Evolutionary conservation across 1,140 invertebrate genomes (phyloP), one percentile per base, ranked within the genome.

Genomic region (Druon quercuslanigerum): DNA sequence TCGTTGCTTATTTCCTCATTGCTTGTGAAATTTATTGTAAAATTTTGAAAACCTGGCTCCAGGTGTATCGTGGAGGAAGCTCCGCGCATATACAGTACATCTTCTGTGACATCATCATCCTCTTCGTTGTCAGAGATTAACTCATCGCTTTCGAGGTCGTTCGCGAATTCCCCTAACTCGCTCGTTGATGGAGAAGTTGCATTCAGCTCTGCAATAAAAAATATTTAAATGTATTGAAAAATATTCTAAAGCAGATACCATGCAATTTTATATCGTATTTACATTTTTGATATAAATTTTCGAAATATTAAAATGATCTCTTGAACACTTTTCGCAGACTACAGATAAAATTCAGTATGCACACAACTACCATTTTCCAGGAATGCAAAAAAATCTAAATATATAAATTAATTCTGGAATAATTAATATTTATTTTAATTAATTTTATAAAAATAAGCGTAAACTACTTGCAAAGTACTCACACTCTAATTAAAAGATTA

Each of bases 21-120:
- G 14, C 72, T 83, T 71, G 86, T 90, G 40, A 80, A 81, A 60
- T 87, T 89, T 16, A 74, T 40, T 33, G 87, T 87, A 8, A 83
- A 78, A 83, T 87, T 88, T 74, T 79, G 85, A 7, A 79, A 72
- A 54, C 82, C 78, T 8, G 84, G 75, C 56, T 94, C 94, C 86
- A 96, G 90, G 87, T 96, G 94, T 76, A 95, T 96, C 76, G 96
- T 96, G 85, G 96, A 95, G 51, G 95, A 95, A 13, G 95, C 95
- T 80, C 96, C 96, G 87, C 96, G 96, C 92, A 96, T 95, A 87
- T 97, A 97, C 20, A 97, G 92, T 71, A 96, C 94, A 90, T 96
- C 95, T 87, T 86, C 86, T 17, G 88, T 87, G 70, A 92, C 95
- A 83, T 93, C 93, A 74, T 93, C 84, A 51, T 82, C 81, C 9